Base-by-base conservation (phyloP, 2,888 invertebrate genomes). In the Hetaerina titia region DNA sequence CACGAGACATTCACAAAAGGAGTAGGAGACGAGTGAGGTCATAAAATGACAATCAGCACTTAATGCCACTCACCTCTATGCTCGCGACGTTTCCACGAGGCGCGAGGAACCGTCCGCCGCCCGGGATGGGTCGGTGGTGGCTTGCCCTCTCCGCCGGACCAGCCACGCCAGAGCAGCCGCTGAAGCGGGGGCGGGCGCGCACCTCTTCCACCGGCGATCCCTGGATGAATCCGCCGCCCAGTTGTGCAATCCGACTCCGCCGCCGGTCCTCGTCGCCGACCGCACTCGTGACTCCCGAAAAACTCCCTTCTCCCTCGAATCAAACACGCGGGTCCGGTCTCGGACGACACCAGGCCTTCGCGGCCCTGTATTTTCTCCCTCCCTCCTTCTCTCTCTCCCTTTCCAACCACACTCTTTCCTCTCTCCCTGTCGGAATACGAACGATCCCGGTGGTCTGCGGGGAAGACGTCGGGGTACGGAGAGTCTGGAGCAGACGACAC, bases 41-140 rank as follows among this genome's bases (percentile, higher is more conserved):
- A 45, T 45, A 45, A 45, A 45, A 45, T 4, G 2, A 45, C 45
- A 45, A 45, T 1, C 45, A 45, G 4, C 45, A 45, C 45, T 45
- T 45, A 56, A 56, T 17, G 22, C 25, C 45, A 69, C 92, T 92
- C 92, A 92, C 92, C 92, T 81, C 81, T 90, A 31, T 64, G 56
- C 31, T 45, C 56, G n/a, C n/a, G 69, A 56, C 56, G 45, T 69
- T 64, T 92, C 69, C n/a, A 56, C 69, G 7, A 17, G 22, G 0
- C 45, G 17, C 57, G n/a, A 19, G 31, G 22, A 25, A 2, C 15
- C 13, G 56, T 11, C 45, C 56, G 19, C 31, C 90, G 25, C 90
- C 63, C 15, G n/a, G 89, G 45, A n/a, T 11, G 45, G 57, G n/a
- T n/a, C 90, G 25, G 58, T 9, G 25, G 81, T 8, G 31, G 90